Percentiles rank a stretch among this genome's conserved stretches.
These are phyloP conservation scores for Pelvicachromis taeniatus DNA, from an alignment of 2,113 vertebrate genomes.

Conservation along the genomic window DNA sequence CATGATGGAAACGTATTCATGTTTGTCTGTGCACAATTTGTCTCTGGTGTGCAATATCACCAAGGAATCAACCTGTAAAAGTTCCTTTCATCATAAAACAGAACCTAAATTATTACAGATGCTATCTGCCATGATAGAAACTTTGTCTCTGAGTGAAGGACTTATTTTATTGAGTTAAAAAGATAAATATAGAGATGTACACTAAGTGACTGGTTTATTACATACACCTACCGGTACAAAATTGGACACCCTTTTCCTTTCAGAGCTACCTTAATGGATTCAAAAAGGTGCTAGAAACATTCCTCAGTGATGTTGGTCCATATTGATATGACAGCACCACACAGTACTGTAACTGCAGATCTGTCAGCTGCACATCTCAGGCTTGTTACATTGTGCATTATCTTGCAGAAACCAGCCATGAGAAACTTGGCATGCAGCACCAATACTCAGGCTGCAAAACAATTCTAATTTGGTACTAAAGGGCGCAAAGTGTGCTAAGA, in stretches of 20 bases:
- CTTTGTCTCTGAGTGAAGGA: neutral
- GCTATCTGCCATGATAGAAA: neutral
- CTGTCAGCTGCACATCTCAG: neutral
- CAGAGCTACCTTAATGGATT: neutral
- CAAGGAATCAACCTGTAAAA: slow-evolving; percentile 10
- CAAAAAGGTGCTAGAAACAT: neutral
- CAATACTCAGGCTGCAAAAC: neutral
- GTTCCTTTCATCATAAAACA: neutral
- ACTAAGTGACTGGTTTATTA: neutral
- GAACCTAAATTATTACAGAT: neutral
- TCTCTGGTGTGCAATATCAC: neutral
- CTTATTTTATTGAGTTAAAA: neutral
- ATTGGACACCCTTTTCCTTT: neutral
- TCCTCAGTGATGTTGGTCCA: neutral
- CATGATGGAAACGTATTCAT: neutral
- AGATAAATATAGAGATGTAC: neutral
- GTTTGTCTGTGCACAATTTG: neutral
- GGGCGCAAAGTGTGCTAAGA: neutral
- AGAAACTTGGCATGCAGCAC: neutral
- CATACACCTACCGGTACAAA: neutral
- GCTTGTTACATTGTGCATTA: neutral
- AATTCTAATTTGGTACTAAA: neutral
- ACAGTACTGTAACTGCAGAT: neutral
- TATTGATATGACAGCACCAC: neutral
- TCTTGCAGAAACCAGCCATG: neutral